Base-by-base conservation (phyloP, 2,888 invertebrate genomes). In the Drosophila incognita region DNA sequence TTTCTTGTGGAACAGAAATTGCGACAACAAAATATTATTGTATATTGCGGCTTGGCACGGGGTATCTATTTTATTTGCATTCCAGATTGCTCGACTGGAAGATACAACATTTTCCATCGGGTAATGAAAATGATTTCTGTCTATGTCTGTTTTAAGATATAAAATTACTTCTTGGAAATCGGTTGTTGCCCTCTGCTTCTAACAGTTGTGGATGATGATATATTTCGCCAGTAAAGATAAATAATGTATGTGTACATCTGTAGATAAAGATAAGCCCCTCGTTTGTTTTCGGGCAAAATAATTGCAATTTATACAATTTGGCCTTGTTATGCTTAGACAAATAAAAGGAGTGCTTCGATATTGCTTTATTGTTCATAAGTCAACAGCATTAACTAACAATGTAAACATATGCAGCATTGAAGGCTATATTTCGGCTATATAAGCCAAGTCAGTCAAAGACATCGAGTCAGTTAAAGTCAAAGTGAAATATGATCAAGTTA, bases 351-450 rank as follows among this genome's bases (percentile, higher is more conserved):
- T 60, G 53, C 29, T 56, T 60, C 76, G 68, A 78, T 72, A 75
- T 52, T 71, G 76, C 61, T 78, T 78, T 78, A 78, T 56, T 71
- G 21, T 31, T 31, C 46, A 46, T 38, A 15, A 58, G 74, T 56
- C 54, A 78, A 78, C 60, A 79, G 3, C 35, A 52, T 64, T 61
- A 64, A 24, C 15, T 7, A 21, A 13, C 61, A 57, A 69, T 56
- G 48, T 79, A 78, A 78, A 72, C 56, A 13, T 8, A 18, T 24
- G 21, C 40, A 10, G 40, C 7, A 24, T 18, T 31, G 56, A 67
- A 54, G 61, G 61, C 38, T 69, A 33, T n/a, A 27, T 36, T 51
- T 48, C 2, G n/a, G 52, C 36, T 79, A 78, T 78, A 71, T 57
- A 78, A 78, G 68, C 11, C 36, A 35, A 15, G 4, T 18, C 15